Base-by-base conservation (phyloP, 2,888 invertebrate species). In the Epinotia nisella region DNA sequence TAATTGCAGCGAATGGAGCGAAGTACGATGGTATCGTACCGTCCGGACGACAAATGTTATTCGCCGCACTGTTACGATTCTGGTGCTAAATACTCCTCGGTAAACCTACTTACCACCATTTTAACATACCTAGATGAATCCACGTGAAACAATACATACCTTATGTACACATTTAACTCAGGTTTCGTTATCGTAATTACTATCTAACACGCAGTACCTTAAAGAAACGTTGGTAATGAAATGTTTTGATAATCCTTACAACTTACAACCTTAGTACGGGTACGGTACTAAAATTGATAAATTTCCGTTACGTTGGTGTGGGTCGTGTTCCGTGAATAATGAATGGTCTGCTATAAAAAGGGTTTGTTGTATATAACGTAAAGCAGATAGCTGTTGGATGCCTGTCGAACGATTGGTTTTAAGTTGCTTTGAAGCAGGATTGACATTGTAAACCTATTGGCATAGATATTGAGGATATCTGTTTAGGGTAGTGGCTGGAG, bases 1-100 rank as follows among this genome's bases (percentile, higher is more conserved):
- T 93, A 92, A 93, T 92, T 93, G 90, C 90, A 89, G 85, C 85
- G 90, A 90, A 90, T 88, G 83, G 85, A 88, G 90, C 90, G 88
- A 87, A 86, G 87, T 88, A 85, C 88, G 89, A 89, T 91, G 86
- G 85, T 90, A 92, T 91, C 90, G 86, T 82, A 83, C 85, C 81
- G 86, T 84, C 86, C 83, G 85, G 87, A 87, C 87, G 88, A 88
- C 88, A 88, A 90, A 85, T 87, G 88, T 85, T 85, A 85, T 87
- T 83, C 83, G 81, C 81, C 79, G 82, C 81, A 69, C 68, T 80
- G 81, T 78, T 80, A 76, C 80, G 79, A 80, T 78, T 76, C 80
- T 83, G 81, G 78, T 82, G 80, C 80, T 81, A 82, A 79, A 73
- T 73, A 73, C 73, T 73, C 41, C 53, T 59, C 17, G 73, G 68